Percentiles rank a stretch among this genome's conserved stretches.
Evolutionary conservation across 2,797 vertebrate species (phyloP).

Genomic region (Potorous gilbertii): DNA sequence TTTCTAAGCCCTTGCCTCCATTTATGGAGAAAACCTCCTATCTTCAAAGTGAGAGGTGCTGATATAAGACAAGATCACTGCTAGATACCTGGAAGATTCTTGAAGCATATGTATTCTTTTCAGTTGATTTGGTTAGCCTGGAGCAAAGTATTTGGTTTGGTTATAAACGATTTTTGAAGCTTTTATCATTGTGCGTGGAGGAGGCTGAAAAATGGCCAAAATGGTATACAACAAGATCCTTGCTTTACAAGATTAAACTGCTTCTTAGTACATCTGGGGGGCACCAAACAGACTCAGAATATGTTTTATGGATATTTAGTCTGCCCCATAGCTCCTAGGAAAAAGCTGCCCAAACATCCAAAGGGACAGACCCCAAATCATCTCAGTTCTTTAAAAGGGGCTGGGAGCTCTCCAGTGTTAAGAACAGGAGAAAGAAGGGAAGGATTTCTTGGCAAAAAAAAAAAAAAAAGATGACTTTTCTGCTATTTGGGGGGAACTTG

Average conservation of each 20-base stretch:
- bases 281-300: neutral
- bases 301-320: neutral
- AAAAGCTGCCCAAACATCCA: neutral
- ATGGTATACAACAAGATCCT: neutral
- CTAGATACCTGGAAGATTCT: neutral
- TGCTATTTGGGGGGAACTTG: neutral
- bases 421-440: constrained; percentile 13
- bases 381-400: neutral
- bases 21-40: neutral
- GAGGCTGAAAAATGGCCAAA: neutral
- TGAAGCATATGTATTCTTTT: neutral
- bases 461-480: neutral
- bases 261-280: neutral
- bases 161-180: neutral
- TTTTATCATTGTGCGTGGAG: neutral
- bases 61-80: neutral
- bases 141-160: neutral
- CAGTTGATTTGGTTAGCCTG: neutral
- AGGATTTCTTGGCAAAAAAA: constrained; percentile 28
- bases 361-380: neutral
- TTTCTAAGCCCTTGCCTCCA: constrained; percentile 39
- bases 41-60: constrained; percentile 31
- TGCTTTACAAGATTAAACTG: neutral
- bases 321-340: neutral
- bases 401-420: neutral